Evolutionary conservation across 2,888 invertebrate genomes (phyloP).

Genomic region (Drosophila putrida): DNA sequence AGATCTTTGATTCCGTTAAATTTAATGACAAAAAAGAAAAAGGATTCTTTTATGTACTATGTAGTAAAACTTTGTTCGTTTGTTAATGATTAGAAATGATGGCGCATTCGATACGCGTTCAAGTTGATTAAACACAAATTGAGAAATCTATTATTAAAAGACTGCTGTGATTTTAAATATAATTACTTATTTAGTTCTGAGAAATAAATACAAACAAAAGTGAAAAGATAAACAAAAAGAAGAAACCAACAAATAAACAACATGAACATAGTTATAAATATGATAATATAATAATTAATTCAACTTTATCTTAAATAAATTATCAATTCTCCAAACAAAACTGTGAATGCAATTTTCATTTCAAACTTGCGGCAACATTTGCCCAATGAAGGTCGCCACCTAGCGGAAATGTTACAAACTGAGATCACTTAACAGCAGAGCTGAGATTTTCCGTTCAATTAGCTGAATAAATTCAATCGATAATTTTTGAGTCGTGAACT

Average conservation of each 20-base stretch:
- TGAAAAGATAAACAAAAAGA: constrained; percentile 44
- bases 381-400: background rate
- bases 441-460: no score
- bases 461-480: no score
- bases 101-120: constrained; percentile 50
- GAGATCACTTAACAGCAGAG: background rate
- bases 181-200: constrained; percentile 72
- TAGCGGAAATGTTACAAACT: background rate
- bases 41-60: constrained; percentile 41
- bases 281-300: constrained; percentile 73
- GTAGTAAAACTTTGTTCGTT: constrained; percentile 65
- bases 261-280: constrained; percentile 72
- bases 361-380: constrained; percentile 1
- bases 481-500: no score
- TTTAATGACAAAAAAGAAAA: constrained; percentile 25
- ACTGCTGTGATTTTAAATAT: constrained; percentile 85
- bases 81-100: constrained; percentile 48
- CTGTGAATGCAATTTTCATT: background rate
- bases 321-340: constrained; percentile 71
- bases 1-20: constrained; percentile 73
- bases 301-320: constrained; percentile 81
- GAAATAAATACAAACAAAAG: constrained; percentile 51
- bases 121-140: constrained; percentile 63
- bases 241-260: constrained; percentile 58
- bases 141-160: constrained; percentile 83